Percentiles rank a stretch among this genome's conserved stretches.
phyloP scores from a whole-genome alignment of 2,888 invertebrate genomes.

The Lepeophtheirus nordmannii region DNA sequence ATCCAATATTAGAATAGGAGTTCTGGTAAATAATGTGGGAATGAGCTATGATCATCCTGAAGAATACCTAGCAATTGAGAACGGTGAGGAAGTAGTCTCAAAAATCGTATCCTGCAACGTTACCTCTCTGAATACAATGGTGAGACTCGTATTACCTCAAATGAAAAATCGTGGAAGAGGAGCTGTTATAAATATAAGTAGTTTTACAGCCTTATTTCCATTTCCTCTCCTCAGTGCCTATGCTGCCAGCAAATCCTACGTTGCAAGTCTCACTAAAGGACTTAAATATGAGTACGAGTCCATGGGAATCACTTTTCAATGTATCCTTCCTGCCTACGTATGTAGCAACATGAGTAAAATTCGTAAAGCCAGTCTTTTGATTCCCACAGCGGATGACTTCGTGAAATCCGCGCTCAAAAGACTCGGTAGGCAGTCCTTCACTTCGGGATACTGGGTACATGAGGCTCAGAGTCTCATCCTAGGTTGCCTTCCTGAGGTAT shows the following conservation, averaged over 20 bases:
- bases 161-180: constrained; percentile 61
- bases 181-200: constrained; percentile 76
- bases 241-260: constrained; percentile 71
- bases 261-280: constrained; percentile 62
- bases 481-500: background rate
- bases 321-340: constrained; percentile 69
- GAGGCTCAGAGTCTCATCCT: constrained; percentile 27
- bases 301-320: constrained; percentile 59
- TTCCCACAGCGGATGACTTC: constrained; percentile 30
- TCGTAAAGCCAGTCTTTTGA: constrained; percentile 33
- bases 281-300: constrained; percentile 56
- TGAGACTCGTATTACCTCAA: constrained; percentile 61
- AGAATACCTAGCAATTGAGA: constrained; percentile 30
- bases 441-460: constrained; percentile 38
- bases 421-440: constrained; percentile 34
- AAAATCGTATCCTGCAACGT: constrained; percentile 62
- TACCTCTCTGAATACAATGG: constrained; percentile 64
- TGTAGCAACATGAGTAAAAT: constrained; percentile 82
- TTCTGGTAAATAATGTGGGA: constrained; percentile 83
- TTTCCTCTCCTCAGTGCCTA: constrained; percentile 76
- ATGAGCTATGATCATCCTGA: constrained; percentile 70
- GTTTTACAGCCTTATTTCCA: constrained; percentile 70
- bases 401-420: constrained; percentile 34
- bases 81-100: constrained; percentile 38
- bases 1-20: constrained; percentile 56